These are phyloP conservation scores for Leptonema lineaticorne DNA, from an alignment of 1,140 invertebrate species.

Conservation along the genomic window DNA sequence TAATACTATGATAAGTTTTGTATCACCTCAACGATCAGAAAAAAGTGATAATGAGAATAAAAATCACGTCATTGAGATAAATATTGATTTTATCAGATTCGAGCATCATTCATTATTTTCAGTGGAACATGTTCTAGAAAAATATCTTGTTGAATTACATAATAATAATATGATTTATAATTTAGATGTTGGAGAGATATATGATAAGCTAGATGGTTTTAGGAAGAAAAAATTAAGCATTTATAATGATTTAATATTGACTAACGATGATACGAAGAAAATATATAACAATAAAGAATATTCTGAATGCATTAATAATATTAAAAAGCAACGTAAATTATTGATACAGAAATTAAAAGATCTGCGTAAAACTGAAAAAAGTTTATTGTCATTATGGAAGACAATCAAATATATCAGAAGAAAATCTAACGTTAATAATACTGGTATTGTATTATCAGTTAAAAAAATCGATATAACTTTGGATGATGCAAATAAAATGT, in stretches of 20 bases:
- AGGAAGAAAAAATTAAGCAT: constrained; percentile 17
- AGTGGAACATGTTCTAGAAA: constrained; percentile 35
- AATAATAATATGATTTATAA: constrained; percentile 17
- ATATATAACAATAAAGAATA: constrained; percentile 26
- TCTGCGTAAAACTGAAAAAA: constrained; percentile 18
- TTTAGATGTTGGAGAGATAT: constrained; percentile 1
- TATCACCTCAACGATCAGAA: background rate
- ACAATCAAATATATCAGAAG: constrained; percentile 35
- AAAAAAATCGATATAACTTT: constrained; percentile 30
- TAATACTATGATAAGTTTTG: background rate
- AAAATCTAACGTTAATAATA: constrained; percentile 24
- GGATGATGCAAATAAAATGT: constrained; percentile 25
- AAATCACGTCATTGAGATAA: background rate
- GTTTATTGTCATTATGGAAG: constrained; percentile 34
- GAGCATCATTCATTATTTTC: constrained; percentile 40
- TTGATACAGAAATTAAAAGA: constrained; percentile 21
- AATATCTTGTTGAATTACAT: constrained; percentile 23
- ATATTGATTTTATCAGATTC: constrained; percentile 27
- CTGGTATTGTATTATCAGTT: constrained; percentile 30
- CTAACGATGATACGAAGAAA: constrained; percentile 32
- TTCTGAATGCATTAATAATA: constrained; percentile 31
- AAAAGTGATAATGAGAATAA: background rate
- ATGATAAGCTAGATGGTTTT: constrained; percentile 18
- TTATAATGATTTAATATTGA: background rate
- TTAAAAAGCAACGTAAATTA: constrained; percentile 33